Evolutionary conservation across 2,888 invertebrate species (phyloP).

Genomic region (Ptilodon capucinus): DNA sequence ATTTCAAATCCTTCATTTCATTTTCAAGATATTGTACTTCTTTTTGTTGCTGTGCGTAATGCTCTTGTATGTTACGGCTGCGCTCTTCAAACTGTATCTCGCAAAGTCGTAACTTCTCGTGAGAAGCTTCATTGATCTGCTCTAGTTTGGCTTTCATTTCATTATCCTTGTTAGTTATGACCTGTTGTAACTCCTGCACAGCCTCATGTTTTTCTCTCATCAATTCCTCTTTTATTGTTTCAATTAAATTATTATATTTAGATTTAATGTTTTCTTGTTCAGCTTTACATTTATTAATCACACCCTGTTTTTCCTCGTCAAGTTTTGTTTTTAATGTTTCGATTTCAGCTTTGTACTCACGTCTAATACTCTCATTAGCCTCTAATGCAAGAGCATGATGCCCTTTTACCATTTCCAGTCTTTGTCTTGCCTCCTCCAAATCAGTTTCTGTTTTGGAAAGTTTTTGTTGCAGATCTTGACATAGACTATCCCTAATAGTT

Average conservation of each 20-base stretch:
- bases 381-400: constrained; percentile 76
- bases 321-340: constrained; percentile 70
- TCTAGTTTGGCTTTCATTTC: constrained; percentile 76
- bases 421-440: constrained; percentile 67
- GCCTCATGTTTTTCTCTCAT: constrained; percentile 63
- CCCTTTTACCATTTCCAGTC: constrained; percentile 77
- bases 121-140: constrained; percentile 71
- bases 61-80: constrained; percentile 61
- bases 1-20: constrained; percentile 62
- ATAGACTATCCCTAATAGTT: constrained; percentile 68
- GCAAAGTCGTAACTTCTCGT: constrained; percentile 70
- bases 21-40: constrained; percentile 58
- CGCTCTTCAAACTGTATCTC: constrained; percentile 78
- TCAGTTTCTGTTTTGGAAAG: constrained; percentile 58
- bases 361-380: constrained; percentile 77
- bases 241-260: constrained; percentile 58
- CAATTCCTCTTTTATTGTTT: constrained; percentile 59
- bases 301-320: constrained; percentile 72
- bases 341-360: constrained; percentile 73
- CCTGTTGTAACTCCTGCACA: constrained; percentile 58
- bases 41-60: constrained; percentile 60
- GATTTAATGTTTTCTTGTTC: constrained; percentile 65
- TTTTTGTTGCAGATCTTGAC: constrained; percentile 73
- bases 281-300: constrained; percentile 59
- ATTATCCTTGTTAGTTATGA: constrained; percentile 57